Evolutionary conservation across 1,140 invertebrate genomes (phyloP), one percentile per base, ranked within the genome.

Genomic region (Sarcophaga bullata): DNA sequence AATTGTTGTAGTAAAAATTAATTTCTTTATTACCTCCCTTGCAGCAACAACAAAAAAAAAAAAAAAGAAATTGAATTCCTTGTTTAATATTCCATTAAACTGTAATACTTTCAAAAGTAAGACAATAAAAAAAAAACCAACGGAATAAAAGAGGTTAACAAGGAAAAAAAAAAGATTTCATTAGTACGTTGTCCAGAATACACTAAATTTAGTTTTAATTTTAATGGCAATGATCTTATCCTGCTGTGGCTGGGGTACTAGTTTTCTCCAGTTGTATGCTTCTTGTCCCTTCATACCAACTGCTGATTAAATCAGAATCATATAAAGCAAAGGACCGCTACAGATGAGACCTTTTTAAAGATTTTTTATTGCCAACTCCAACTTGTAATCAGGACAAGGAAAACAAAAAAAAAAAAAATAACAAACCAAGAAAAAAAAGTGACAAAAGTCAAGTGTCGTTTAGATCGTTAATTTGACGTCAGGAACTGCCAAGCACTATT

Each of bases 381-480:
- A 37, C 25, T 37, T 37, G 25, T 37, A 37, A 1, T 37, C n/a
- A 37, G 25, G 25, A 37, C 25, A 37, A 37, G 25, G 4, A 37
- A 37, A 1, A 37, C 25, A 37, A 37, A 37, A 37, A 37, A 37
- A 37, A n/a, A n/a, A n/a, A n/a, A n/a, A n/a, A n/a, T n/a, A n/a
- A n/a, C n/a, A n/a, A 37, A 37, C 25, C 54, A 17, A 19, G 62
- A 58, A 7, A 58, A 19, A 68, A 19, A 9, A 68, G 17, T 19
- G n/a, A 68, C n/a, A 68, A 37, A 68, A n/a, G 17, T 49, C 73
- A 76, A 76, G 46, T 76, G 73, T 75, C 25, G 73, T 75, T 75
- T 75, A 47, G n/a, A 75, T 75, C 73, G 73, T 76, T 49, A 76
- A 76, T 49, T 76, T 49, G n/a, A 48, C 47, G 49, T 19, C 17